Conservation (phyloP, 2,888 invertebrate genomes). For the Marronus borbonicus region DNA sequence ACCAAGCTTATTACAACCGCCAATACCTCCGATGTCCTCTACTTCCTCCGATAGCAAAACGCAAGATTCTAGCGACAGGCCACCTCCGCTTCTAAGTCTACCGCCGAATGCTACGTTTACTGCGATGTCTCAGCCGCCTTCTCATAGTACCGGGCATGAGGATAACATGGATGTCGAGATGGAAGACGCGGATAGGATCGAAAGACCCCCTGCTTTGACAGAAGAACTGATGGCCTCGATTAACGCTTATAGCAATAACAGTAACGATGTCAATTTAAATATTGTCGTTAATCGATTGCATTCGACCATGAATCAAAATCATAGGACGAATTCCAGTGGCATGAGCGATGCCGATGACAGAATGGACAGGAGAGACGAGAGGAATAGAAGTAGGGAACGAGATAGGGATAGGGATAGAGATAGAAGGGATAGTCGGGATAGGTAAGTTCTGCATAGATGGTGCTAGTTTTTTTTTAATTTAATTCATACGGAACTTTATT, state of each 20-base stretch:
- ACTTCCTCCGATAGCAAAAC: constrained; percentile 55
- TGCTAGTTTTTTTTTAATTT: not conserved
- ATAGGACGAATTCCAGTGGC: constrained; percentile 47
- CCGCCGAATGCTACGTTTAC: constrained; percentile 32
- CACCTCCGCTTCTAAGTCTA: constrained; percentile 39
- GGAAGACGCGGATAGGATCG: constrained; percentile 72
- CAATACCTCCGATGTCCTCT: constrained; percentile 58
- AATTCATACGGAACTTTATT: no score
- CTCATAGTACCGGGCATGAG: constrained; percentile 68
- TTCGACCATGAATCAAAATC: constrained; percentile 50
- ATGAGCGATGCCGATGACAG: constrained; percentile 62
- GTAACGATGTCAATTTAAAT: constrained; percentile 54
- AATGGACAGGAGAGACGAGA: constrained; percentile 54
- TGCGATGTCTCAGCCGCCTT: constrained; percentile 65
- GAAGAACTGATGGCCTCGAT: constrained; percentile 72
- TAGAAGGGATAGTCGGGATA: constrained; percentile 62
- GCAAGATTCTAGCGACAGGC: constrained; percentile 49
- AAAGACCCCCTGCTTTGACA: constrained; percentile 65
- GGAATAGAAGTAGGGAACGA: constrained; percentile 65
- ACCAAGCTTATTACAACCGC: constrained; percentile 62
- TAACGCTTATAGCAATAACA: constrained; percentile 56
- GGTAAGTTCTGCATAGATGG: constrained; percentile 1
- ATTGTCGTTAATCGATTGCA: constrained; percentile 55
- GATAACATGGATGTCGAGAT: constrained; percentile 88
- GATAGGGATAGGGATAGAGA: constrained; percentile 65